A percentile compares a stretch with the other conserved stretches of the same genome.
These are phyloP conservation scores for Galerucella pusilla DNA, from an alignment of 2,888 invertebrate species.

Conservation along the genomic window DNA sequence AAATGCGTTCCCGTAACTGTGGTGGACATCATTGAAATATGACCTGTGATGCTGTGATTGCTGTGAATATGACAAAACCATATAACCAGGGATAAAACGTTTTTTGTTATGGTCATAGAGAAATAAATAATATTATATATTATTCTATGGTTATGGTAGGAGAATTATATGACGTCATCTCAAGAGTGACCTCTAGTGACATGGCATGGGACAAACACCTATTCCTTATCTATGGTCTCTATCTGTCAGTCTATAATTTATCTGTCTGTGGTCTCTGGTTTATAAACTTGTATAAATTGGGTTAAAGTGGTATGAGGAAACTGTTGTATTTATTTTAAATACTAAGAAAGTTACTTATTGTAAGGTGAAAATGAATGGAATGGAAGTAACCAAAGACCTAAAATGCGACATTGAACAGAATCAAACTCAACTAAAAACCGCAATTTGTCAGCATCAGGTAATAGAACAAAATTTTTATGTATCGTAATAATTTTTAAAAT, in stretches of 20 bases:
- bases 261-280: neutral
- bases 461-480: constrained; percentile 51
- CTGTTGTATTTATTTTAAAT: neutral
- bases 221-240: too few species aligned
- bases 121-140: too few species aligned
- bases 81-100: too few species aligned
- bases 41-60: too few species aligned
- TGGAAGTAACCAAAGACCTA: constrained; percentile 62
- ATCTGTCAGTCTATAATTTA: neutral
- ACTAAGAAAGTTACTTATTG: neutral
- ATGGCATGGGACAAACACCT: too few species aligned
- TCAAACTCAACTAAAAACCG: constrained; percentile 62
- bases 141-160: too few species aligned
- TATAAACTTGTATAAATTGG: neutral
- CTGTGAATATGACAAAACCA: too few species aligned
- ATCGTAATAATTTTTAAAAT: constrained; percentile 44
- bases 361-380: constrained; percentile 54
- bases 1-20: too few species aligned
- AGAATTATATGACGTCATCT: too few species aligned
- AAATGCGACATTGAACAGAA: constrained; percentile 61
- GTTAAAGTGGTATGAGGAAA: neutral
- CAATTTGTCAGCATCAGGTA: constrained; percentile 65
- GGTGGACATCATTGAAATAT: too few species aligned
- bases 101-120: too few species aligned
- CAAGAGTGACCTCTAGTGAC: too few species aligned